Base-by-base conservation (phyloP, 2,797 vertebrate genomes). In the Pagetopsis macropterus region DNA sequence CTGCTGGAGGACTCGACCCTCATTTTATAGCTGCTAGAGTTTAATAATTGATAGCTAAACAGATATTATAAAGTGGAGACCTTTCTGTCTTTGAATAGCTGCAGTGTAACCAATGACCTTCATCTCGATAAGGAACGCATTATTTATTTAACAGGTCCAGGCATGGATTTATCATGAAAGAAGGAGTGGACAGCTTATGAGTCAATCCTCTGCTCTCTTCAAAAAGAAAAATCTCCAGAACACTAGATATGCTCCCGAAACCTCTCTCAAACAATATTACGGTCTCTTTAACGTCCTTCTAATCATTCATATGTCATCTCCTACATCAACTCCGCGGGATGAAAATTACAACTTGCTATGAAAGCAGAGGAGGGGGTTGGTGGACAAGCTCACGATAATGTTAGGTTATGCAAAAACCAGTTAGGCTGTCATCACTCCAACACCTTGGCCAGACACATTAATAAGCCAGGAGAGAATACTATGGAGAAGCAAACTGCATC, bases 11-110 rank as follows among this genome's bases (percentile, higher is more conserved):
- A 72, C 64, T 50, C 61, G 56, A 76, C 79, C 79, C 87, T 80
- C 51, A 69, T 84, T 89, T 91, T 86, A 77, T 48, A 72, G 68
- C 59, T 76, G 70, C 65, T 73, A 44, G 23, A 55, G 71, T 71
- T 93, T 76, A 92, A 92, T 89, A 89, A 89, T 90, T 90, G 72
- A 92, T 85, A 72, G 46, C 76, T 48, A 31, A 83, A 84, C 76
- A 87, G 63, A 81, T 82, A 81, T 79, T 86, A 89, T 71, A 81
- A 88, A 92, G 76, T 11, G 48, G 49, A 65, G 66, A 81, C 83
- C 84, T 88, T 90, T 88, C 70, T 57, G 65, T 77, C 55, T 59
- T 66, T 78, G 77, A 87, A 88, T 79, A 74, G 77, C 83, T 64
- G 65, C 70, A 68, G 41, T 10, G 43, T 60, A 73, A 84, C 80